Evolutionary conservation across 2,888 invertebrate species (phyloP).

Genomic region (Creontiades dilutus): DNA sequence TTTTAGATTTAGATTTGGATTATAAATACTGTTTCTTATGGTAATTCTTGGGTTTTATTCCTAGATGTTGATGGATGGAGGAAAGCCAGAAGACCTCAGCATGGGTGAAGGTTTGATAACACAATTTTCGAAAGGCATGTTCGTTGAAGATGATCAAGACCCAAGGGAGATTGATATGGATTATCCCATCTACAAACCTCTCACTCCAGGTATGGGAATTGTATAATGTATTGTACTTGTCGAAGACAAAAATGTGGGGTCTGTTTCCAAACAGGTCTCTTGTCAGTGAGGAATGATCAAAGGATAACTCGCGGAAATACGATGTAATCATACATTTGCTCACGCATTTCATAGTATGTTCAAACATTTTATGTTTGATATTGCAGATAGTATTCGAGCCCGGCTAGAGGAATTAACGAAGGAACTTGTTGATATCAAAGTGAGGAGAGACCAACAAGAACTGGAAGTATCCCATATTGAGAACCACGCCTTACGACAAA

Average conservation of each 20-base stretch:
- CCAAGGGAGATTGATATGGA: slow-evolving; percentile 44
- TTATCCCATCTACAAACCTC: slow-evolving; percentile 59
- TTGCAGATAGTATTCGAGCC: slow-evolving; percentile 80
- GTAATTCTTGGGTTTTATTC: background rate
- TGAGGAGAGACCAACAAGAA: slow-evolving; percentile 88
- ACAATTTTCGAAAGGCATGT: slow-evolving; percentile 84
- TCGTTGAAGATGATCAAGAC: slow-evolving; percentile 76
- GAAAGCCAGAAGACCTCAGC: slow-evolving; percentile 49
- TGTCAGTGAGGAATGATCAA: no score
- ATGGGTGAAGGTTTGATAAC: slow-evolving; percentile 79
- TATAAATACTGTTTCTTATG: background rate
- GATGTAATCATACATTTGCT: no score
- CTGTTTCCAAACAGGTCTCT: no score
- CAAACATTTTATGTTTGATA: slow-evolving; percentile 55
- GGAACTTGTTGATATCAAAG: slow-evolving; percentile 87
- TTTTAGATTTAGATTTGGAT: background rate
- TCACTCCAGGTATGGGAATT: slow-evolving; percentile 51
- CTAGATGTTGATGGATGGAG: slow-evolving; percentile 32
- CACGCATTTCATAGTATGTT: no score
- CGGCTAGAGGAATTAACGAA: slow-evolving; percentile 86
- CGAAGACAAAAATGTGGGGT: no score
- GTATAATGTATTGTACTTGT: no score
- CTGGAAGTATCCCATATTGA: slow-evolving; percentile 91
- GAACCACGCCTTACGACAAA: slow-evolving; percentile 88
- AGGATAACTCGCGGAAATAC: no score